phyloP scores from a whole-genome alignment of 2,797 vertebrate genomes.

The Emys orbicularis region DNA sequence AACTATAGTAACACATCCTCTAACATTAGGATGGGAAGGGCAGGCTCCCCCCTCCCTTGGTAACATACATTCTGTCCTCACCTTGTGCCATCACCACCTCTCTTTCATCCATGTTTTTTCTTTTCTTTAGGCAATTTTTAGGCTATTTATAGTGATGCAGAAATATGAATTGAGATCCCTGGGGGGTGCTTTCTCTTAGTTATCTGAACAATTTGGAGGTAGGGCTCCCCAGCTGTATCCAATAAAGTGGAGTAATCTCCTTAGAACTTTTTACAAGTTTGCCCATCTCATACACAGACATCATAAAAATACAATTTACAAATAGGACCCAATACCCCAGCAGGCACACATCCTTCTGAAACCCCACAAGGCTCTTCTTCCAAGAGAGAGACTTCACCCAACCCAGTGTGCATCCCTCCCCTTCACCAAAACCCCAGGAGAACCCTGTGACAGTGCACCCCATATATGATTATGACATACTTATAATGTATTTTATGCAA shows the following conservation, averaged over 20 bases:
- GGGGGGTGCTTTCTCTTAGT: not conserved
- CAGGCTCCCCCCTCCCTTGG: conserved; percentile 26
- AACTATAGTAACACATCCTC: conserved; percentile 54
- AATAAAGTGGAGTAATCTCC: not conserved
- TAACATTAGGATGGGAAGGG: conserved; percentile 59
- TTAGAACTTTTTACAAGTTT: not conserved
- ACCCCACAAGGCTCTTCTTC: not conserved
- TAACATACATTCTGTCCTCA: not conserved
- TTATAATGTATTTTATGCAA: no score
- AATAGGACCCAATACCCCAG: not conserved
- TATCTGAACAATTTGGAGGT: not conserved
- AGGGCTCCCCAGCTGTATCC: not conserved
- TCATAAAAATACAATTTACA: rapidly evolving
- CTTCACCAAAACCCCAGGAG: not conserved
- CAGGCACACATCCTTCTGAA: rapidly evolving
- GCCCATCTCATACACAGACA: not conserved
- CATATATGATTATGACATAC: no score
- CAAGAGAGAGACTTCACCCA: no score
- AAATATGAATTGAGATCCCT: conserved; percentile 36
- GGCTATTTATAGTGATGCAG: conserved; percentile 39
- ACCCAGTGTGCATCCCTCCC: not conserved
- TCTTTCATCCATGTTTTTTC: conserved; percentile 53
- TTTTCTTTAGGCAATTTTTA: conserved; percentile 42
- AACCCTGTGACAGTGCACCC: no score
- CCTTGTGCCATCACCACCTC: conserved; percentile 41